Evolutionary conservation across 2,888 invertebrate genomes (phyloP).

Genomic region (Tiliacea aurago): DNA sequence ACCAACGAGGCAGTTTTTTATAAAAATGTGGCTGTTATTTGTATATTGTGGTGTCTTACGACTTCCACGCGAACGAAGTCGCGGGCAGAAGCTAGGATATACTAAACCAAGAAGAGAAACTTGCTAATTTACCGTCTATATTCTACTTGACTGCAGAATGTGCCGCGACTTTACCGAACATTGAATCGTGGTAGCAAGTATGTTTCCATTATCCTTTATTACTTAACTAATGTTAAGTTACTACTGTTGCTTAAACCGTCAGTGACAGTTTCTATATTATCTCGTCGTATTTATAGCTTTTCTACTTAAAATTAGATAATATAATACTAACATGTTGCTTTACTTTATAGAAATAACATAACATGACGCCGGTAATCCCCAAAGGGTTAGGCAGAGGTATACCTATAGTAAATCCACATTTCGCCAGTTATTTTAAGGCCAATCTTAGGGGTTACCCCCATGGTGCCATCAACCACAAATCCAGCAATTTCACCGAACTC

Average conservation of each 20-base stretch:
- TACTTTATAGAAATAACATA: not conserved
- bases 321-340: not conserved
- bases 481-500: too few species aligned
- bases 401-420: too few species aligned
- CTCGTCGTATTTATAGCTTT: not conserved
- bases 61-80: too few species aligned
- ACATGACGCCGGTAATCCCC: not conserved
- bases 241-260: slow-evolving; percentile 40
- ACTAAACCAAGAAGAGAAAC: slow-evolving; percentile 46
- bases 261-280: slow-evolving; percentile 17
- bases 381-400: not conserved
- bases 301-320: not conserved
- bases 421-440: not conserved
- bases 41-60: too few species aligned
- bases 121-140: slow-evolving; percentile 65
- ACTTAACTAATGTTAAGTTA: slow-evolving; percentile 46
- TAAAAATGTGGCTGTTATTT: too few species aligned
- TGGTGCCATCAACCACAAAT: not conserved
- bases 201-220: slow-evolving; percentile 60
- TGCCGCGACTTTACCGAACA: slow-evolving; percentile 56
- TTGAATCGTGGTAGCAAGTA: slow-evolving; percentile 61
- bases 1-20: too few species aligned
- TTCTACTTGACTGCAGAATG: slow-evolving; percentile 53
- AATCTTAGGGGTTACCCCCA: not conserved
- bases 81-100: too few species aligned